These are phyloP conservation scores for Lampris incognitus DNA, from an alignment of 2,113 vertebrate species.

Conservation along the genomic window DNA sequence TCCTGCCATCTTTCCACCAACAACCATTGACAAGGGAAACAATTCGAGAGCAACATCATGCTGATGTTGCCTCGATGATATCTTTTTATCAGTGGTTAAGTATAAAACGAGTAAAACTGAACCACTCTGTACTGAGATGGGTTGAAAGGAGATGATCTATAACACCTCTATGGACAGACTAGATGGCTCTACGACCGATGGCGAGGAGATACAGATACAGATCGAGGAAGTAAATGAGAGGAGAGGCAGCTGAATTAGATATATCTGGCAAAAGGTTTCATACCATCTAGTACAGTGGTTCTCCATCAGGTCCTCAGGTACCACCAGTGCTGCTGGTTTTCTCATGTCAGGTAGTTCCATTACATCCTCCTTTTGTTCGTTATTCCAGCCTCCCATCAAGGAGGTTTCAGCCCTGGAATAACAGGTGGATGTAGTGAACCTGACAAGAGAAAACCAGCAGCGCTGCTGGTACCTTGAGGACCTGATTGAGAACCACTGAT, in stretches of 20 bases:
- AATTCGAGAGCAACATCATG: conserved; percentile 20
- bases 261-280: conserved; percentile 16
- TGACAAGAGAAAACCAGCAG: no score
- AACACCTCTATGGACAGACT: conserved; percentile 39
- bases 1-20: conserved; percentile 20
- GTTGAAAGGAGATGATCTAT: conserved; percentile 8
- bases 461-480: no score
- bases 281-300: neutral
- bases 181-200: conserved; percentile 11
- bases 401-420: no score
- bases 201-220: neutral
- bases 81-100: neutral
- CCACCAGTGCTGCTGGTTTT: no score
- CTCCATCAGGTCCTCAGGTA: no score
- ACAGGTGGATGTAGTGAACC: no score
- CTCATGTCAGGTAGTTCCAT: no score
- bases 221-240: conserved; percentile 10
- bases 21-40: conserved; percentile 13
- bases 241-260: conserved; percentile 9
- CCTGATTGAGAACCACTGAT: no score
- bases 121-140: conserved; percentile 18
- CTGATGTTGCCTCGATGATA: conserved; percentile 13
- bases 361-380: no score
- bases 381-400: no score
- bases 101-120: conserved; percentile 3